A percentile compares a stretch with the other conserved stretches of the same genome.
These are phyloP conservation scores for Callinectes sapidus DNA, from an alignment of 2,888 invertebrate genomes.

Conservation along the genomic window DNA sequence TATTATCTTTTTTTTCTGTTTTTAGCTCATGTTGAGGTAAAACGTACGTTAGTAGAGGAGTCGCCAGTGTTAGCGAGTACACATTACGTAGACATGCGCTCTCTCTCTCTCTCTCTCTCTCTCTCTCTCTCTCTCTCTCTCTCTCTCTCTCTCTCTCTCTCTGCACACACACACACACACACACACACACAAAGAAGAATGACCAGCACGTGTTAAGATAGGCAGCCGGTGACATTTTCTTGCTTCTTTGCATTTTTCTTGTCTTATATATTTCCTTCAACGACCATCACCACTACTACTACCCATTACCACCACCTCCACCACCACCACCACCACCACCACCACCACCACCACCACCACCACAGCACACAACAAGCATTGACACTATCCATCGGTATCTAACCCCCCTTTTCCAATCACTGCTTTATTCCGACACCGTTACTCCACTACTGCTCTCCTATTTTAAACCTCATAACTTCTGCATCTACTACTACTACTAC, in stretches of 20 bases:
- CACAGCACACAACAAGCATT: background rate
- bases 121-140: background rate
- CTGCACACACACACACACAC: background rate
- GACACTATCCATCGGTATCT: background rate
- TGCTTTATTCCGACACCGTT: background rate
- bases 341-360: background rate
- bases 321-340: background rate
- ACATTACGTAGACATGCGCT: background rate
- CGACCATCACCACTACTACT: background rate
- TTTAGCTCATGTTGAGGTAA: background rate
- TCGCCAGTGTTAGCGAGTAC: background rate
- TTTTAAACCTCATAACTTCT: background rate
- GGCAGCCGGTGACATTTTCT: conserved; percentile 20
- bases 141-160: background rate
- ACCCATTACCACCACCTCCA: background rate
- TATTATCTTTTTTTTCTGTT: no score
- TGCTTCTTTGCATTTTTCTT: background rate
- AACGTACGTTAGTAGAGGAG: background rate
- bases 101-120: background rate
- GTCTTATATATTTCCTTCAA: background rate
- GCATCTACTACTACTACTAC: background rate
- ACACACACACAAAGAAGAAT: background rate
- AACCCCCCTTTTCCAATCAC: no score
- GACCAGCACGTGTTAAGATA: background rate
- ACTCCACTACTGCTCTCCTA: background rate